These are phyloP conservation scores for Andrena trimmerana DNA, from an alignment of 2,888 invertebrate genomes.

Conservation along the genomic window DNA sequence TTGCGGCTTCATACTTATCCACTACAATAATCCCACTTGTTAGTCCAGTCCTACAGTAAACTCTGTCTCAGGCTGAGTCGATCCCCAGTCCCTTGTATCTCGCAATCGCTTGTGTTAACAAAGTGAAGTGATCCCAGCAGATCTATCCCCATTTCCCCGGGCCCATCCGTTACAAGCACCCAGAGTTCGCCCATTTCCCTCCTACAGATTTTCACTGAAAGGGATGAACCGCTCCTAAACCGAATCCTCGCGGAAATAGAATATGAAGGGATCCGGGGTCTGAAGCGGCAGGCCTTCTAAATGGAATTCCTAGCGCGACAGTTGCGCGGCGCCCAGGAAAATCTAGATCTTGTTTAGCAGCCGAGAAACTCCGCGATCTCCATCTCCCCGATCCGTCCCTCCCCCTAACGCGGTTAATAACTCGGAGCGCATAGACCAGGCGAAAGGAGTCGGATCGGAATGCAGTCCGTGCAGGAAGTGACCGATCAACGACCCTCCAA, in stretches of 20 bases:
- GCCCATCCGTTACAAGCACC: no score
- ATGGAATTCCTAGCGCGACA: constrained; percentile 70
- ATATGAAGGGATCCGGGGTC: constrained; percentile 55
- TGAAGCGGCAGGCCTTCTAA: constrained; percentile 46
- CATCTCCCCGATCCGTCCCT: constrained; percentile 43
- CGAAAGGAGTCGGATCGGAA: constrained; percentile 73
- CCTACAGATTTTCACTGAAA: constrained; percentile 27
- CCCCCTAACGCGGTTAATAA: constrained; percentile 66
- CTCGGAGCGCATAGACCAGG: constrained; percentile 63
- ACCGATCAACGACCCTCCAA: constrained; percentile 67
- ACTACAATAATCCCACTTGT: no score
- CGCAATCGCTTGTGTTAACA: no score
- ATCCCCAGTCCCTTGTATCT: no score
- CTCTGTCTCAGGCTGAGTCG: no score
- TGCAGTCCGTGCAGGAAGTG: constrained; percentile 72
- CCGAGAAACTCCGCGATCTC: constrained; percentile 67
- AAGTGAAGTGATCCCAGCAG: no score
- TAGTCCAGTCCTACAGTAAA: no score
- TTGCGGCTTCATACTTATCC: no score
- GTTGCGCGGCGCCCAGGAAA: constrained; percentile 67
- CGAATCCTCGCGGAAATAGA: constrained; percentile 46
- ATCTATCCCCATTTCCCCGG: no score
- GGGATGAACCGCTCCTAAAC: background rate
- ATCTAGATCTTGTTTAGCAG: constrained; percentile 71
- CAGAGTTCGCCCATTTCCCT: background rate